Evolutionary conservation across 1,140 invertebrate species (phyloP), one percentile per base, ranked within the genome.

Genomic region (Polyergus mexicanus): DNA sequence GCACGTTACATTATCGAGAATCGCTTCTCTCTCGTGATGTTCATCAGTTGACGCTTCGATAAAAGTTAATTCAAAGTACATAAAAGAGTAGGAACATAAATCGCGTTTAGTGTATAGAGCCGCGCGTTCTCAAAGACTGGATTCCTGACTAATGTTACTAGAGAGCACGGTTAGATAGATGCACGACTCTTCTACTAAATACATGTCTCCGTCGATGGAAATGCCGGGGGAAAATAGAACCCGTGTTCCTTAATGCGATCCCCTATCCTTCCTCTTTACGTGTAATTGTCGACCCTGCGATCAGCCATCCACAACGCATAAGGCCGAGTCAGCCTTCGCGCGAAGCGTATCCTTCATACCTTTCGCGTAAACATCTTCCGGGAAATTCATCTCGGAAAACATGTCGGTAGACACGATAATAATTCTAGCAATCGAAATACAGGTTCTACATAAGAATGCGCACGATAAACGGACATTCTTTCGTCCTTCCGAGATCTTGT

Each of bases 101-200:
- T 89, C 76, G 74, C 44, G 65, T 60, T 51, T 85, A 80, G 83
- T 88, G 16, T 51, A 51, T 51, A 51, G 47, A 88, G 74, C 74
- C 35, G 58, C 74, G 87, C 75, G 58, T 69, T 84, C 75, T 88
- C 88, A 88, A 88, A 88, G 87, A 89, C 88, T 88, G 88, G 88
- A 88, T 89, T 89, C 88, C 88, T 89, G 88, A 85, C 87, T 87
- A 60, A 84, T 56, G 54, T 80, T 68, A 66, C 88, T 69, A 85
- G 47, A 51, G 47, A 47, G 13, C 16, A 47, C 69, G 84, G 60
- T 35, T 68, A 78, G 51, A 85, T 72, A 86, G 58, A 85, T 77
- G 68, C 47, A 80, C 81, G 58, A 75, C 56, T 75, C 69, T 86
- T 72, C 69, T 89, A 89, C 87, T 89, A 89, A 89, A 71, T 85